These are phyloP conservation scores for Cordilura impudica DNA, from an alignment of 2,888 invertebrate species.

Conservation along the genomic window DNA sequence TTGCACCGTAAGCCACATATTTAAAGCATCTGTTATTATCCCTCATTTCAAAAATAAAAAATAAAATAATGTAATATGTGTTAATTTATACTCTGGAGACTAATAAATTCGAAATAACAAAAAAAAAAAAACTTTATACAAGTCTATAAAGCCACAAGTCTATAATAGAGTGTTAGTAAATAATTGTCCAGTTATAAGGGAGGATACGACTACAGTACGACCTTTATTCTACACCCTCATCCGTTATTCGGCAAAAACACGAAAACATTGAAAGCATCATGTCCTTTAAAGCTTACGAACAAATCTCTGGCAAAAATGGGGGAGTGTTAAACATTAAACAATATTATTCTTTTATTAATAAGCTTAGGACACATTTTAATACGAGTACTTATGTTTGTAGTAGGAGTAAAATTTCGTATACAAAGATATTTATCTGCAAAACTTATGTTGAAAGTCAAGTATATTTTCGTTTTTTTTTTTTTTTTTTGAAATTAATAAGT, in stretches of 20 bases:
- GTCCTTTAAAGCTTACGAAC: not conserved
- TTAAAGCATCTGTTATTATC: not conserved
- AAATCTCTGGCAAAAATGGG: not conserved
- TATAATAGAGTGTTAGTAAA: slow-evolving; percentile 56
- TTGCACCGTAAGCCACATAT: too few relatives aligned
- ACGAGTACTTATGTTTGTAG: not conserved
- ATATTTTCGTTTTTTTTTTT: not conserved
- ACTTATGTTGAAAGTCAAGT: not conserved
- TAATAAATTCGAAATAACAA: slow-evolving; percentile 35
- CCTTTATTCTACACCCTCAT: not conserved
- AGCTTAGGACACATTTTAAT: slow-evolving; percentile 12
- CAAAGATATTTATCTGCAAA: not conserved
- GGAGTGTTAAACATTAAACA: slow-evolving; percentile 33
- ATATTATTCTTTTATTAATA: slow-evolving; percentile 29
- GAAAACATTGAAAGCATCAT: not conserved
- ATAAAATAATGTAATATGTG: slow-evolving; percentile 25
- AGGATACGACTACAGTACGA: slow-evolving; percentile 14
- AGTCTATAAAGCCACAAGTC: slow-evolving; percentile 49
- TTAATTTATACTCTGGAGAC: slow-evolving; percentile 60
- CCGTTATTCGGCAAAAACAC: not conserved
- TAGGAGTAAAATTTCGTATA: not conserved
- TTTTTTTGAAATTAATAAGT: not conserved
- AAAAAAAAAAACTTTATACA: slow-evolving; percentile 20
- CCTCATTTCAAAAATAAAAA: slow-evolving; percentile 10
- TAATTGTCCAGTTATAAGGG: slow-evolving; percentile 45